Percentiles rank a stretch among this genome's conserved stretches.
Evolutionary conservation across 2,888 invertebrate species (phyloP).

Genomic region (Lycaena phlaeas): DNA sequence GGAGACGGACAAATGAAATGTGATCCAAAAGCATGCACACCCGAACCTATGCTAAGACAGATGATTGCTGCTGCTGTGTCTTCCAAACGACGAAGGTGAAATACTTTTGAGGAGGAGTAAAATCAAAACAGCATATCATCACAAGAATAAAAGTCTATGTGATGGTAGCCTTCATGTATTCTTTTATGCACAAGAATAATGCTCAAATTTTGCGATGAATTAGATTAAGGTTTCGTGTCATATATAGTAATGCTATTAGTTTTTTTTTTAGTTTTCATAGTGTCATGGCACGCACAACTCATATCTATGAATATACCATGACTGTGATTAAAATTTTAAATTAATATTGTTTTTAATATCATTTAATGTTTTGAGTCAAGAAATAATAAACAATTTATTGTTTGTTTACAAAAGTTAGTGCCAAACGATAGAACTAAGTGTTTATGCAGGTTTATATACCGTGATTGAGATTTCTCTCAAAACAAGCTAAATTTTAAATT

Average conservation of each 20-base stretch:
- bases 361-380: constrained; percentile 41
- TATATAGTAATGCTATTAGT: constrained; percentile 57
- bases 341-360: constrained; percentile 51
- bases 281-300: constrained; percentile 60
- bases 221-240: constrained; percentile 71
- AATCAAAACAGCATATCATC: constrained; percentile 40
- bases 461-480: constrained; percentile 55
- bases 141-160: constrained; percentile 50
- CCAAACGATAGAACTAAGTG: constrained; percentile 70
- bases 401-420: constrained; percentile 58
- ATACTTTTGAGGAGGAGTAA: constrained; percentile 31
- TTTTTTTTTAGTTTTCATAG: constrained; percentile 47
- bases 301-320: constrained; percentile 52
- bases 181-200: constrained; percentile 67
- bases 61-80: constrained; percentile 89
- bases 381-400: constrained; percentile 15
- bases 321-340: constrained; percentile 65
- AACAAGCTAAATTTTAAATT: constrained; percentile 49
- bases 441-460: constrained; percentile 48
- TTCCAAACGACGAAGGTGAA: constrained; percentile 81
- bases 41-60: constrained; percentile 91
- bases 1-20: constrained; percentile 95
- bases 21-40: constrained; percentile 91
- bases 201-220: constrained; percentile 68
- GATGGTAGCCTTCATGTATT: constrained; percentile 57